phyloP scores from a whole-genome alignment of 2,113 vertebrate genomes.

The Craseonycteris thonglongyai region DNA sequence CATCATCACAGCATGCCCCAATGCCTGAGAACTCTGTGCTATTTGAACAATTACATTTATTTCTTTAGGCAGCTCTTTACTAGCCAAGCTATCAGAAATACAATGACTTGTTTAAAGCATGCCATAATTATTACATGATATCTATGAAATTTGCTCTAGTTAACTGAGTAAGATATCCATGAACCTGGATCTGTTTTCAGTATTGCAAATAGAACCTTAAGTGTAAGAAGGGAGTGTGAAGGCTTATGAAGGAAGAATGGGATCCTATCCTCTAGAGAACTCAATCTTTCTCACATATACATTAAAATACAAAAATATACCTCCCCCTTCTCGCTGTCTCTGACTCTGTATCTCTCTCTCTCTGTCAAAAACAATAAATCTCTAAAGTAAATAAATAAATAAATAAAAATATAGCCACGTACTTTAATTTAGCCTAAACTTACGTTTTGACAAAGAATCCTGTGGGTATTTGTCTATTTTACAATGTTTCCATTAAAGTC shows the following conservation, averaged over 20 bases:
- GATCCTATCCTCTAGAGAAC: background rate
- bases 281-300: background rate
- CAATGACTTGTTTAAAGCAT: background rate
- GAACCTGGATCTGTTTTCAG: background rate
- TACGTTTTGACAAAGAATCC: background rate
- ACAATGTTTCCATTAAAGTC: background rate
- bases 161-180: background rate
- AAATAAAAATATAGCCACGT: background rate
- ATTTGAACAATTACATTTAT: background rate
- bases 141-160: background rate
- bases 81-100: background rate
- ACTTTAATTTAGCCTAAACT: background rate
- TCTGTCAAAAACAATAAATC: too few relatives aligned
- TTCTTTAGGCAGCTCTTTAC: background rate
- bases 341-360: too few relatives aligned
- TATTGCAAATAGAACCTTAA: conserved; percentile 5
- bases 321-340: too few relatives aligned
- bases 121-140: background rate
- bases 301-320: background rate
- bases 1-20: background rate
- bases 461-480: background rate
- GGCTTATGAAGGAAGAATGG: background rate
- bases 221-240: background rate
- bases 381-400: too few relatives aligned
- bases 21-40: background rate